Percentiles rank a stretch among this genome's conserved stretches.
Evolutionary conservation across 2,797 vertebrate species (phyloP).

Genomic region (Mionectes olivaceus): DNA sequence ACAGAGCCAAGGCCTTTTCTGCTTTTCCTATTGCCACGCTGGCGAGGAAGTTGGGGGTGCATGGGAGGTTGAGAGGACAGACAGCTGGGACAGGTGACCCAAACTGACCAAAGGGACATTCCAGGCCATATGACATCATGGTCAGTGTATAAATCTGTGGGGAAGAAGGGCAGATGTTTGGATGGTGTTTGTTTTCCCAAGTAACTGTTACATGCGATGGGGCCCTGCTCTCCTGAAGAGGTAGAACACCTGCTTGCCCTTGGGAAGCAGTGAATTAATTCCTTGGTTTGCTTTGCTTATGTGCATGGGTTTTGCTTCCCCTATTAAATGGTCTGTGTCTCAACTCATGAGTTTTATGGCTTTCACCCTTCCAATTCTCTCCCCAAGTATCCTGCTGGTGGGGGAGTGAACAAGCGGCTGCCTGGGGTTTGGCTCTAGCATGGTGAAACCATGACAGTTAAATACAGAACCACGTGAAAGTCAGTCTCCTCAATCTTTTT

Average conservation of each 20-base stretch:
- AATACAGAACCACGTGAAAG: not conserved
- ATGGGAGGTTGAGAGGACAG: rapidly evolving
- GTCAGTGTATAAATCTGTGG: not conserved
- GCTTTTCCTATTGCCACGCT: rapidly evolving
- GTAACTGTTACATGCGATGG: rapidly evolving
- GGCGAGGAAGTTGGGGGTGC: not conserved
- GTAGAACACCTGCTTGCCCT: not conserved
- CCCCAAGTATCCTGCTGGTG: not conserved
- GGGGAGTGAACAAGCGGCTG: not conserved
- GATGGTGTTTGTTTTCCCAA: not conserved
- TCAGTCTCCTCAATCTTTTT: not conserved
- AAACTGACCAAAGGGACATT: not conserved
- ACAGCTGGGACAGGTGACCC: not conserved
- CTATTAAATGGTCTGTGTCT: not conserved
- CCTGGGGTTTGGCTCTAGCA: not conserved
- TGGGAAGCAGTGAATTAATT: not conserved
- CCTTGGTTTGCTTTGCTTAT: not conserved
- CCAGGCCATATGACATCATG: not conserved
- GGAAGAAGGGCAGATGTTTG: not conserved
- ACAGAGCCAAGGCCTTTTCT: not conserved
- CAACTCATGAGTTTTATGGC: not conserved
- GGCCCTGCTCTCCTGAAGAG: not conserved
- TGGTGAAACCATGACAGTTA: not conserved
- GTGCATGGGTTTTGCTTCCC: not conserved
- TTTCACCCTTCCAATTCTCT: not conserved